Percentiles rank a stretch among this genome's conserved stretches.
Evolutionary conservation across 2,888 invertebrate species (phyloP).

Genomic region (Lasioglossum figueresi): DNA sequence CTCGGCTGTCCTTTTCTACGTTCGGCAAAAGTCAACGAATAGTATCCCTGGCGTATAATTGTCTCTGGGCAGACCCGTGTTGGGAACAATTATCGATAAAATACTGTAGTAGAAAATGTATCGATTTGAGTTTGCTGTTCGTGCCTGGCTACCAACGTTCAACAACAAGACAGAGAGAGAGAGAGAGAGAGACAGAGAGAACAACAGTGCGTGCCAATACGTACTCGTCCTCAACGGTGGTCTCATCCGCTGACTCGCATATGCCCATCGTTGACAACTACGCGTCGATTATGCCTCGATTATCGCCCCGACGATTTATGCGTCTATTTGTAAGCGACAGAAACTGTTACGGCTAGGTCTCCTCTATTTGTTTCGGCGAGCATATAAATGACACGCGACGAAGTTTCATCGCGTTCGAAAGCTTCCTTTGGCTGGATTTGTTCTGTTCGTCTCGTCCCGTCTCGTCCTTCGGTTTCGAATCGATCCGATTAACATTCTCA

Average conservation of each 20-base stretch:
- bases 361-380: constrained; percentile 14
- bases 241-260: constrained; percentile 66
- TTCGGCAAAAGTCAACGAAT: too few species aligned
- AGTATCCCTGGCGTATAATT: too few species aligned
- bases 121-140: constrained; percentile 15
- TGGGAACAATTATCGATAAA: too few species aligned
- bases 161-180: neutral
- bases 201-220: constrained; percentile 43
- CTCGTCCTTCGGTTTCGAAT: neutral
- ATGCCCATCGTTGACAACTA: constrained; percentile 62
- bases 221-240: constrained; percentile 58
- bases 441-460: neutral
- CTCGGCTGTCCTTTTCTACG: too few species aligned
- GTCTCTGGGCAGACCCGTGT: too few species aligned
- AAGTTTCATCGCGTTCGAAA: constrained; percentile 14
- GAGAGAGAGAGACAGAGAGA: neutral
- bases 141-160: constrained; percentile 1
- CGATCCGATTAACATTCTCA: neutral
- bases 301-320: constrained; percentile 45
- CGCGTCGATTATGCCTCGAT: constrained; percentile 48
- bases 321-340: constrained; percentile 56
- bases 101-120: too few species aligned
- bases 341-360: constrained; percentile 31
- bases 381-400: neutral
- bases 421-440: neutral